These are phyloP conservation scores for Aricia agestis DNA, from an alignment of 1,140 invertebrate species.

Conservation along the genomic window DNA sequence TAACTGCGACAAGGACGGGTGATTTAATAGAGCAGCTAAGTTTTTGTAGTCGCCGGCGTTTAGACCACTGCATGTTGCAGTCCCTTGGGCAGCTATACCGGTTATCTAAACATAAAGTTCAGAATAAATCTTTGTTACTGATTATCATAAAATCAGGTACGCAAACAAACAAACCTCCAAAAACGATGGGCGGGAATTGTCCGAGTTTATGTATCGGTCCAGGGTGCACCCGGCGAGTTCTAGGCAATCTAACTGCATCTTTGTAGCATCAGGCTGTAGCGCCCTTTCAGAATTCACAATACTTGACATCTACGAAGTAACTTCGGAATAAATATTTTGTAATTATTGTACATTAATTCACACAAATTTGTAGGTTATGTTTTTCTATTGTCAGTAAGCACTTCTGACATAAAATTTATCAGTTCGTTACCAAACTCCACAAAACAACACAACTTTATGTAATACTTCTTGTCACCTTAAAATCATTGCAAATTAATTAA, in stretches of 20 bases:
- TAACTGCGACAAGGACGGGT: conserved; percentile 86
- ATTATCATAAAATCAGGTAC: background rate
- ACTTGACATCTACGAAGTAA: conserved; percentile 60
- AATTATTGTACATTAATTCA: conserved; percentile 28
- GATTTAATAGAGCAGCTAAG: conserved; percentile 80
- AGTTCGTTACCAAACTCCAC: background rate
- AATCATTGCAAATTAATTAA: background rate
- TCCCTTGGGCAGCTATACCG: conserved; percentile 76
- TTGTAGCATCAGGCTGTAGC: conserved; percentile 57
- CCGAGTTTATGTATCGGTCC: conserved; percentile 82
- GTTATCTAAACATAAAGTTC: conserved; percentile 63
- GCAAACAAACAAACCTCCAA: conserved; percentile 60
- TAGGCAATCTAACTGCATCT: conserved; percentile 80
- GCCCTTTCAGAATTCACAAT: conserved; percentile 46
- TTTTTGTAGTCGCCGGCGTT: conserved; percentile 94
- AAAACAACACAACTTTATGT: background rate
- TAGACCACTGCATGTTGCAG: conserved; percentile 89
- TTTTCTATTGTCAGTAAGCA: background rate
- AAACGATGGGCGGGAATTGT: conserved; percentile 84
- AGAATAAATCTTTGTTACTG: background rate
- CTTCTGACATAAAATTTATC: background rate
- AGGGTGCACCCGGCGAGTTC: conserved; percentile 84
- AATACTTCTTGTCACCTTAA: background rate
- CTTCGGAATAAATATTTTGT: background rate
- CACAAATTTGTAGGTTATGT: conserved; percentile 17